Evolutionary conservation across 1,140 invertebrate genomes (phyloP), one percentile per base, ranked within the genome.

Genomic region (Drosophila pseudoobscura): DNA sequence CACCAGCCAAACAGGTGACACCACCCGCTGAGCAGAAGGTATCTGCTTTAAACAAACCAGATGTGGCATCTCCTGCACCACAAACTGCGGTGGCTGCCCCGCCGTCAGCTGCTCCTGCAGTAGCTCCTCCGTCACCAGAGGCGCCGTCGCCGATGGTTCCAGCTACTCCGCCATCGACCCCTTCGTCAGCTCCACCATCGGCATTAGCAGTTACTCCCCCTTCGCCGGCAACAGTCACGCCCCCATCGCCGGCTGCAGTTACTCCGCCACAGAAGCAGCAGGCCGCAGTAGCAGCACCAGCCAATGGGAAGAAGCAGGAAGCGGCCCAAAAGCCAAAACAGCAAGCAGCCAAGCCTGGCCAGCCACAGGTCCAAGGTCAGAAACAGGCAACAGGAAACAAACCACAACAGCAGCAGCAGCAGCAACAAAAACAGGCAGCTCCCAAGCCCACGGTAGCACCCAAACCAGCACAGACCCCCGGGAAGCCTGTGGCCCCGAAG

Each of bases 251-350:
- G 9, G 20, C 41, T 24, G 39, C 47, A 44, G 39, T 11, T 45
- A 15, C 73, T 20, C 51, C 55, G 7, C 3, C 44, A 1, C 72
- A 64, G 15, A 74, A 74, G 5, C 69, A 72, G 26, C 35, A 39
- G 11, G 35, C 11, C 1, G 35, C 11, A 35, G 31, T 3, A 5
- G 49, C 52, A 22, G 7, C 60, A n/a, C 20, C 20, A 20, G 57
- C 39, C 13, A 62, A 55, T 22, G 41, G 11, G 4, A 83, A 83
- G 39, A 83, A 83, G 22, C 75, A 56, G 17, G 79, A 84, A 17
- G 35, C 51, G 22, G 53, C 44, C 2, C 77, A 70, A 31, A 79
- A 80, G 17, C 17, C 47, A n/a, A 80, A 80, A 29, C 78, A 73
- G 22, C 50, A 52, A n/a, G 2, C 46, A 29, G 54, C 50, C n/a